Evolutionary conservation across 2,797 vertebrate species (phyloP), one percentile per base, ranked within the genome.

Genomic region (Leptatherina wallacei): DNA sequence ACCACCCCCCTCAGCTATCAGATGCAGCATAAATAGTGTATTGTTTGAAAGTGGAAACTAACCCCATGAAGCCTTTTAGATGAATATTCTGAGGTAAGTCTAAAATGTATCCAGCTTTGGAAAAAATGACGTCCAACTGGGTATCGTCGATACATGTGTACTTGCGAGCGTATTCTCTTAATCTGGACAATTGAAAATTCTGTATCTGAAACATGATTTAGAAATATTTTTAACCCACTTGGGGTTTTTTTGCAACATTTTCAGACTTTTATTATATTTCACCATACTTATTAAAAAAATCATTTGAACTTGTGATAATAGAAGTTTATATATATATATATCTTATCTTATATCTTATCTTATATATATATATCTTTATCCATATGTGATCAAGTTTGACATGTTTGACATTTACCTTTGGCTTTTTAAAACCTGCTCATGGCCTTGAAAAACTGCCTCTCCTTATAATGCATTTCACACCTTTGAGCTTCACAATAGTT

Each of bases 401-500:
- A 0, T n/a, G 1, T 56, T 66, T 52, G 35, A 70, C 79, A 47
- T 74, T 85, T 68, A 70, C 57, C 65, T 77, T 4, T 66, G 47
- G 54, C 65, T 68, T 71, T 49, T 22, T 71, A 30, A 68, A 78
- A 64, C 56, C 69, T 60, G 61, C 78, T 65, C 76, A 76, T 74
- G 47, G 22, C 55, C 40, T 62, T 35, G 73, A 77, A 67, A 67
- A 61, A 42, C 32, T 13, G 60, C 68, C 52, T 77, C 61, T 71
- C 56, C 29, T 64, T 75, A 22, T 80, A 81, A 89, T 84, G 77
- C 73, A 87, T 84, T 85, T 88, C 62, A 86, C 77, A 86, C 77
- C 57, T 88, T 78, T 78, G 79, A 83, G 85, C 71, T 22, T 77
- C 75, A 61, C 80, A 74, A 62, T 78, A 66, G 76, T 83, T 85